Evolutionary conservation across 1,140 invertebrate genomes (phyloP), one percentile per base, ranked within the genome.

Genomic region (Himalopsyche phryganea): DNA sequence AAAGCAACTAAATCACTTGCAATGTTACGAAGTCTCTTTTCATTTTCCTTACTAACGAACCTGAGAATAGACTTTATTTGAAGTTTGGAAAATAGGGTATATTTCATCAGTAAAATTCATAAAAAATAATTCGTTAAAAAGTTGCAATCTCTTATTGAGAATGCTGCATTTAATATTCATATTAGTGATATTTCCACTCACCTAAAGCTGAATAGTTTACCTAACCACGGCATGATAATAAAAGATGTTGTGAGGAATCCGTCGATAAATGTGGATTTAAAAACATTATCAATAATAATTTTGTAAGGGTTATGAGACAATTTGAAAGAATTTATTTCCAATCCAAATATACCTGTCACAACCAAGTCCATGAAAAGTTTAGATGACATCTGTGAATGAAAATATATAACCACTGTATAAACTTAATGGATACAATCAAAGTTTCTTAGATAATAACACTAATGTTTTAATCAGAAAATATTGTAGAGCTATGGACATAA

Each of bases 261-360:
- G 45, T 53, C 51, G 23, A 40, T 44, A 32, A 46, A 32, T 15
- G 51, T 45, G 18, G 51, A 15, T 13, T 14, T 13, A 23, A 53
- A 53, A 6, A 53, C 10, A 10, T 19, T 32, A 11, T 41, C 28
- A 1, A 23, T 46, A 11, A 53, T 53, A 32, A 11, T 46, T 45
- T 41, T 44, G 42, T 45, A 53, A 6, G 23, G 41, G n/a, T 53
- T 53, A 10, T 53, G 23, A n/a, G 13, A 18, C 4, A 18, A 2
- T 23, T 11, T 17, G 19, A 40, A 53, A 10, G 51, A 53, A 45
- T 53, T 35, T n/a, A 53, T 15, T 35, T 53, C 9, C 51, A 53
- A 36, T 7, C 51, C 51, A 45, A 53, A 53, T 6, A 53, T 15
- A 9, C 19, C 51, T 6, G 51, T 28, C 13, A 53, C 51, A 10